Conservation (phyloP, 2,888 invertebrate genomes). For the Ectemnius lituratus region DNA sequence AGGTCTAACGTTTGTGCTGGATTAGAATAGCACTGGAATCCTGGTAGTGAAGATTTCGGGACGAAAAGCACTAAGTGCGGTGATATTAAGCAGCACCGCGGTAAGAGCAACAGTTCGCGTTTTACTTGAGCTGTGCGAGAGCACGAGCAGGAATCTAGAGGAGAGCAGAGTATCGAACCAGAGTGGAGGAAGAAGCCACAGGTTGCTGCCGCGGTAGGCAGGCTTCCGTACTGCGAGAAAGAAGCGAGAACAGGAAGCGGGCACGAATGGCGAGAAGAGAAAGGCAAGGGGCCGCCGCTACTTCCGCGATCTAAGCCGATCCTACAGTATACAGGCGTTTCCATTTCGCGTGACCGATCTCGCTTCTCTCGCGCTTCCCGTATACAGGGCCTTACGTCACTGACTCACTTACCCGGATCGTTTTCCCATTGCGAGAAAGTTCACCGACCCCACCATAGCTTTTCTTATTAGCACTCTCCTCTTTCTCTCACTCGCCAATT, state of each 20-base stretch:
- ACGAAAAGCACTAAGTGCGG: too few species aligned
- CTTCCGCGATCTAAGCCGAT: conserved; percentile 58
- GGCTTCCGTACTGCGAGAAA: neutral
- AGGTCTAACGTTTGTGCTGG: too few species aligned
- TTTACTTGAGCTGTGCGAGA: too few species aligned
- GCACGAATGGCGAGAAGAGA: conserved; percentile 24
- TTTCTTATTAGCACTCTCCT: conserved; percentile 25
- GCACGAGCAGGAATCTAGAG: neutral
- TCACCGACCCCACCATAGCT: conserved; percentile 30
- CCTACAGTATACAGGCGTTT: conserved; percentile 40
- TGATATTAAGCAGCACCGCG: too few species aligned
- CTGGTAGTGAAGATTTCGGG: too few species aligned
- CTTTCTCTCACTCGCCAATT: too few species aligned
- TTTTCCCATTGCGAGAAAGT: conserved; percentile 39
- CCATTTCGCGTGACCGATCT: conserved; percentile 53
- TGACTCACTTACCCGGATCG: conserved; percentile 36
- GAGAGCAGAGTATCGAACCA: neutral
- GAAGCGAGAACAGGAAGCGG: conserved; percentile 23
- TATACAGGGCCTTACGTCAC: conserved; percentile 47
- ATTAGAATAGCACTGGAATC: too few species aligned
- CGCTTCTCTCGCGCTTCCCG: conserved; percentile 39
- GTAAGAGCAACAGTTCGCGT: too few species aligned
- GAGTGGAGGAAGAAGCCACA: conserved; percentile 36
- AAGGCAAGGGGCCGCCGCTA: conserved; percentile 32
- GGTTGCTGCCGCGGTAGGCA: conserved; percentile 22